These are phyloP conservation scores for Enoplosus armatus DNA, from an alignment of 2,797 vertebrate genomes.

Conservation along the genomic window DNA sequence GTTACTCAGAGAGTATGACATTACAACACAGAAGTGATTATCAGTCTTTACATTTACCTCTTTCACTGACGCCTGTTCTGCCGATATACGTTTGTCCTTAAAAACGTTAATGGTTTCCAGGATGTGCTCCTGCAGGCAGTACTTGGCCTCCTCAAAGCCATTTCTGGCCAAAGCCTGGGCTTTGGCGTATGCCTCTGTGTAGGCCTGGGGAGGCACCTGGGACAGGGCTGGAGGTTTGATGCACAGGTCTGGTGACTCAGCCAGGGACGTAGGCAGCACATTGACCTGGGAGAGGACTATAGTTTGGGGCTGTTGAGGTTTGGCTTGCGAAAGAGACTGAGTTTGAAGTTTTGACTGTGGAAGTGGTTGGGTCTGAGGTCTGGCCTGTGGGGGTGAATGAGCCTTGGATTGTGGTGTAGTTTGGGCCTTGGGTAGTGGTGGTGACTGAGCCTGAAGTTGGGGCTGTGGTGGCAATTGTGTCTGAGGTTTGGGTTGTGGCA, in stretches of 20 bases:
- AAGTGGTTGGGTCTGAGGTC: slow-evolving; percentile 34
- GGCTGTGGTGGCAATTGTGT: slow-evolving; percentile 18
- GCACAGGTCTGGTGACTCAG: slow-evolving; percentile 69
- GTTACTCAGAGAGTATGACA: not conserved
- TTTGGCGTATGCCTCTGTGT: slow-evolving; percentile 82
- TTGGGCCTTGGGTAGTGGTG: slow-evolving; percentile 19
- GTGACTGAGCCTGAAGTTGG: slow-evolving; percentile 33
- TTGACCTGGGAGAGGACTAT: slow-evolving; percentile 41
- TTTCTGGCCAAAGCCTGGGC: slow-evolving; percentile 85
- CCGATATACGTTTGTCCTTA: slow-evolving; percentile 77
- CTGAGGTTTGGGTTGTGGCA: slow-evolving; percentile 18
- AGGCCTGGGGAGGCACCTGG: slow-evolving; percentile 79
- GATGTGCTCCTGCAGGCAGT: slow-evolving; percentile 90
- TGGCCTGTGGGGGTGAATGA: slow-evolving; percentile 47
- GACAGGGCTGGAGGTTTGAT: slow-evolving; percentile 72
- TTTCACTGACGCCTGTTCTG: slow-evolving; percentile 83
- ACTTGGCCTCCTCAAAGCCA: slow-evolving; percentile 90
- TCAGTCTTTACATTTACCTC: slow-evolving; percentile 82
- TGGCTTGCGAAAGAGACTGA: slow-evolving; percentile 44
- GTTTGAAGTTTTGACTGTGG: slow-evolving; percentile 33
- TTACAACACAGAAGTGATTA: not conserved
- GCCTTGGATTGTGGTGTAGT: slow-evolving; percentile 29
- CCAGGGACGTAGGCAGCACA: slow-evolving; percentile 50
- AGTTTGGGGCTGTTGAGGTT: slow-evolving; percentile 47
- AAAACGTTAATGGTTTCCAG: slow-evolving; percentile 86